A percentile compares a stretch with the other conserved stretches of the same genome.
These are phyloP conservation scores for Botia kubotai DNA, from an alignment of 2,797 vertebrate species.

Conservation along the genomic window DNA sequence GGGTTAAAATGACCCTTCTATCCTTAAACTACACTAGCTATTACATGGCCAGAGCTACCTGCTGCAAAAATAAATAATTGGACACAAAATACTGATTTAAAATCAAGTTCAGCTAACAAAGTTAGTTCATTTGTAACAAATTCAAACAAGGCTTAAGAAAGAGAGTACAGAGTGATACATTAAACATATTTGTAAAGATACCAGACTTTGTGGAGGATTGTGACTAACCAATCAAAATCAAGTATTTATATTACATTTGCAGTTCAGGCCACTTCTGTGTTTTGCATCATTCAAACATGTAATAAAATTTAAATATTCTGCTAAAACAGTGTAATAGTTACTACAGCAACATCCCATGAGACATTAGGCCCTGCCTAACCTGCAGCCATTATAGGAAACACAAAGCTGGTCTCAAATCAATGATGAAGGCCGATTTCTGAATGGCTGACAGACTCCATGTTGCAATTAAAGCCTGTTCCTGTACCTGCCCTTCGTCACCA, in stretches of 20 bases:
- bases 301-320: background rate
- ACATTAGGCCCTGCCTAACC: background rate
- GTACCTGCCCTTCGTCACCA: constrained; percentile 13
- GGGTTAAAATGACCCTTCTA: background rate
- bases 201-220: no score
- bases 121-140: background rate
- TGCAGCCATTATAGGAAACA: background rate
- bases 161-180: no score
- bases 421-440: constrained; percentile 11
- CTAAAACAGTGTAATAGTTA: background rate
- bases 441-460: constrained; percentile 1
- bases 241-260: no score
- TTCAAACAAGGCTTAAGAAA: no score
- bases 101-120: background rate
- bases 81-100: no score
- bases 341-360: background rate
- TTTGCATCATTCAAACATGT: background rate
- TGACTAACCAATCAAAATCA: no score
- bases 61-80: background rate
- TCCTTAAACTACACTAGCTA: background rate
- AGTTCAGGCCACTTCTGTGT: background rate
- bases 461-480: constrained; percentile 24
- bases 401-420: constrained; percentile 24
- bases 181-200: no score
- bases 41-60: no score